phyloP scores from a whole-genome alignment of 2,797 vertebrate species.

The Astyanax mexicanus region DNA sequence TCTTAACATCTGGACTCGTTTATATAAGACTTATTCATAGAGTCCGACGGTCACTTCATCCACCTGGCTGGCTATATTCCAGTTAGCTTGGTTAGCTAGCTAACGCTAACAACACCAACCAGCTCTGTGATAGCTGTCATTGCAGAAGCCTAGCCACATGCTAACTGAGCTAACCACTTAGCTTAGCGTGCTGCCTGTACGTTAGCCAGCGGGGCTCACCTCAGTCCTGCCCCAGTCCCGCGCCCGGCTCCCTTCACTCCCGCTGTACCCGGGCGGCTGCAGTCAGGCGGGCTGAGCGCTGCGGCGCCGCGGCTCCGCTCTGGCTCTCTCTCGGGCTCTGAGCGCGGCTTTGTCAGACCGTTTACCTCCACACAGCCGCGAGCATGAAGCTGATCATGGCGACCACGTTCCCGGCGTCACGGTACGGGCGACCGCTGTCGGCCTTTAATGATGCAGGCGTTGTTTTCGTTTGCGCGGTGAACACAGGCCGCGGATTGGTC shows the following conservation, averaged over 20 bases:
- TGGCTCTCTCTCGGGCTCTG: not conserved
- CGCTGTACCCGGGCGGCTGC: constrained; percentile 24
- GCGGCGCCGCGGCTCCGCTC: not conserved
- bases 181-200: not conserved
- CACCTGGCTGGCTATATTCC: not conserved
- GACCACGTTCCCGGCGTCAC: constrained; percentile 79
- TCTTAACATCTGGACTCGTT: too few species aligned
- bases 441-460: constrained; percentile 67
- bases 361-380: constrained; percentile 67
- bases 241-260: constrained; percentile 56
- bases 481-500: not conserved
- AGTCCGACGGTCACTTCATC: not conserved
- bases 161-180: too few species aligned
- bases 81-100: not conserved
- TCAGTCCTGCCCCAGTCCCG: constrained; percentile 75
- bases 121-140: constrained; percentile 30
- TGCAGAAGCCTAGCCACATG: constrained; percentile 24
- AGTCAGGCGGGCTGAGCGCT: not conserved
- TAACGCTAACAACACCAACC: constrained; percentile 1
- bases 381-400: constrained; percentile 80
- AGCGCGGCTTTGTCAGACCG: constrained; percentile 6
- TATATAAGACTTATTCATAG: too few species aligned
- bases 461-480: not conserved
- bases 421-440: constrained; percentile 65
- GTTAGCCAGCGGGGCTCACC: not conserved